Evolutionary conservation across 1,140 invertebrate genomes (phyloP).

Genomic region (Megalopta genalis): DNA sequence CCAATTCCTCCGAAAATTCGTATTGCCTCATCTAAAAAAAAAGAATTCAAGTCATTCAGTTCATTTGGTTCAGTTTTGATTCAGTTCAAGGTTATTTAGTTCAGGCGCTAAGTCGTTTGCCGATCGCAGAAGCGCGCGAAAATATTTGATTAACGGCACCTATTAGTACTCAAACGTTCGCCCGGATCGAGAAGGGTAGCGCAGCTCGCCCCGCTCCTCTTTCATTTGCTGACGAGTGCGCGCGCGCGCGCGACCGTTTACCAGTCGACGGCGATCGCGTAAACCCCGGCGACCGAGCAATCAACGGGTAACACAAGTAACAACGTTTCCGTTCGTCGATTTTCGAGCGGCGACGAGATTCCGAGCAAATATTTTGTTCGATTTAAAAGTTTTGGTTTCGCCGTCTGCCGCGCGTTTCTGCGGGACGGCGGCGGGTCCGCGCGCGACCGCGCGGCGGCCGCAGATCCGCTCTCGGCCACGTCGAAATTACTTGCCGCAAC

Average conservation of each 20-base stretch:
- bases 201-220: neutral
- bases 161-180: neutral
- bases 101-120: neutral
- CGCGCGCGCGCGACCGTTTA: neutral
- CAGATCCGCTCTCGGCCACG: neutral
- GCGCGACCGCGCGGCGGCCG: neutral
- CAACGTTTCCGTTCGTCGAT: constrained; percentile 11
- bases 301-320: constrained; percentile 1
- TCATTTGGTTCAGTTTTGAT: too few relatives aligned
- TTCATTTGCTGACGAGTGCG: neutral
- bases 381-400: constrained; percentile 21
- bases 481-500: constrained; percentile 18
- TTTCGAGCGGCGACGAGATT: neutral
- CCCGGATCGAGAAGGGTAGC: too few relatives aligned
- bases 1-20: too few relatives aligned
- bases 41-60: too few relatives aligned
- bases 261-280: neutral
- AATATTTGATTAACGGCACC: constrained; percentile 51
- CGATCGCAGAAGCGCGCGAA: constrained; percentile 10
- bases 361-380: constrained; percentile 31
- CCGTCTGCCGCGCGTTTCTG: neutral
- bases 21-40: too few relatives aligned
- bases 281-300: neutral
- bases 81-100: too few relatives aligned
- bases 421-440: too few relatives aligned